A percentile compares a stretch with the other conserved stretches of the same genome.
Conservation (phyloP, 2,113 vertebrate genomes). For the Esox niger region DNA sequence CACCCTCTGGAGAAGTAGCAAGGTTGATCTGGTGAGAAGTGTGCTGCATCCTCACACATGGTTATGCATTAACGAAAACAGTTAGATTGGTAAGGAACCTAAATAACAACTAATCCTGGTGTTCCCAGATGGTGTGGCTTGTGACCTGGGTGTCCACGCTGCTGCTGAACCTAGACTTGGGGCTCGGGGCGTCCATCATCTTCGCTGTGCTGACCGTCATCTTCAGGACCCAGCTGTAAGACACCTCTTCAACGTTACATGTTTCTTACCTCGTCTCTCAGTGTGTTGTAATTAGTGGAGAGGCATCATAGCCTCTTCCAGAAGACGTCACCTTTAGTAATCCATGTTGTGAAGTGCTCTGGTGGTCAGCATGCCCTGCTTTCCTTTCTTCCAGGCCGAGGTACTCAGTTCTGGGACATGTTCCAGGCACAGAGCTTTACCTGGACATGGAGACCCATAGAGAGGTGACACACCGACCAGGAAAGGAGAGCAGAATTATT, state of each 20-base stretch:
- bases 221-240: slow-evolving; percentile 89
- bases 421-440: slow-evolving; percentile 85
- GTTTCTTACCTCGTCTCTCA: slow-evolving; percentile 1
- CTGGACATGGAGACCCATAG: slow-evolving; percentile 81
- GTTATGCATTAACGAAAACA: too few relatives aligned
- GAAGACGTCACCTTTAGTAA: too few relatives aligned
- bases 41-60: too few relatives aligned
- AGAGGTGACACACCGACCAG: slow-evolving; percentile 69
- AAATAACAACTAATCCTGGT: too few relatives aligned
- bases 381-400: slow-evolving; percentile 73
- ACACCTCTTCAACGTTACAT: not conserved
- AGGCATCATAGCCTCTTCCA: too few relatives aligned
- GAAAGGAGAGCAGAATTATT: too few relatives aligned
- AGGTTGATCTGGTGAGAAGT: slow-evolving; percentile 83
- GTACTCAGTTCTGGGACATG: slow-evolving; percentile 88
- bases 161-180: slow-evolving; percentile 87
- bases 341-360: too few relatives aligned
- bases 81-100: too few relatives aligned
- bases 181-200: slow-evolving; percentile 78
- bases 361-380: not conserved
- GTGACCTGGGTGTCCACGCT: slow-evolving; percentile 87
- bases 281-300: too few relatives aligned
- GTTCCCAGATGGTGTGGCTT: slow-evolving; percentile 85
- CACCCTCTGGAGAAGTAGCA: slow-evolving; percentile 82
- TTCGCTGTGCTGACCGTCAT: slow-evolving; percentile 89